Conservation (phyloP, 2,113 vertebrate genomes). For the Chionis minor region DNA sequence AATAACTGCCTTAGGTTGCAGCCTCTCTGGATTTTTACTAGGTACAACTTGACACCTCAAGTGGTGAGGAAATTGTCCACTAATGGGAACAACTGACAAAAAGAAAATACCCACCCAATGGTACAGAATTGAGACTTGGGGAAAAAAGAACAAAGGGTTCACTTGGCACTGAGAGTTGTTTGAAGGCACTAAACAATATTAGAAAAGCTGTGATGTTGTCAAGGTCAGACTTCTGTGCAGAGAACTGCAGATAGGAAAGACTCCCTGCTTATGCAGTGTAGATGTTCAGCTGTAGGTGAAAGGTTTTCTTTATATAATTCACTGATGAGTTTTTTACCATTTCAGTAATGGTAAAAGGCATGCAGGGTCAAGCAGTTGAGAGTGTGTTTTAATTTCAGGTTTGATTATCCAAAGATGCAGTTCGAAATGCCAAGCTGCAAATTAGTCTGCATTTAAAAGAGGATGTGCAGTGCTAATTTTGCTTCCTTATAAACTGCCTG, state of each 20-base stretch:
- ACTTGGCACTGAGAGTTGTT: not conserved
- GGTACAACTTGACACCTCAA: not conserved
- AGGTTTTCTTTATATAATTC: not conserved
- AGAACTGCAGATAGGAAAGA: not conserved
- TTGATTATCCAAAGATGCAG: not conserved
- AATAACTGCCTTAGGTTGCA: not conserved
- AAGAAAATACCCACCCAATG: not conserved
- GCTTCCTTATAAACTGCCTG: slow-evolving; percentile 23
- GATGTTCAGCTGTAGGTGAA: not conserved
- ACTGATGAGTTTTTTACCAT: not conserved
- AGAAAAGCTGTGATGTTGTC: not conserved
- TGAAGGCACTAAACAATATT: not conserved
- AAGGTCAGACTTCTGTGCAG: not conserved
- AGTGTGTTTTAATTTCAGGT: not conserved
- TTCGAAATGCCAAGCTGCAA: slow-evolving; percentile 9
- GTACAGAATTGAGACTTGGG: not conserved
- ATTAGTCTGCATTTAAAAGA: not conserved
- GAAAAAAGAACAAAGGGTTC: not conserved
- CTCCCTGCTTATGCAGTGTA: not conserved
- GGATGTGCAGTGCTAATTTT: slow-evolving; percentile 6
- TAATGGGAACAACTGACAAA: not conserved
- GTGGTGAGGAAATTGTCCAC: not conserved
- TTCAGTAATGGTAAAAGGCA: not conserved
- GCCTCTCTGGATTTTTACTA: not conserved
- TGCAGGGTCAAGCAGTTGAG: not conserved